Evolutionary conservation across 2,888 invertebrate genomes (phyloP), one percentile per base, ranked within the genome.

Genomic region (Lacanobia wlatinum): DNA sequence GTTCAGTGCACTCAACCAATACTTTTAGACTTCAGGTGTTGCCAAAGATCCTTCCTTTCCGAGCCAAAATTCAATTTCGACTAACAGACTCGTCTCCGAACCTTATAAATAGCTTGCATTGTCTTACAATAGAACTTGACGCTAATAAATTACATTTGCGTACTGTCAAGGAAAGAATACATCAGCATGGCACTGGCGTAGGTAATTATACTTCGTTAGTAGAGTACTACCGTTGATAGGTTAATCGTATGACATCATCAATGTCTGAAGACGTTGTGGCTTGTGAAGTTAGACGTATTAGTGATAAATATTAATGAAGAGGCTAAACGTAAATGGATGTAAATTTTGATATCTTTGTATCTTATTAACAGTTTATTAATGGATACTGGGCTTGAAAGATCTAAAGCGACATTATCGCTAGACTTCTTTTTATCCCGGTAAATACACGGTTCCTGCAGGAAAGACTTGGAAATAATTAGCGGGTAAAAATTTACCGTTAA

Each of bases 191-290:
- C 71, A 58, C 60, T 21, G 67, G 55, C 66, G 60, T 73, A 50
- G 62, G 56, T 50, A 82, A 85, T 86, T 77, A 76, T 79, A 79
- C 63, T 82, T 76, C 52, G 66, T 80, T 83, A 85, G 67, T 65
- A 78, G 62, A 69, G 72, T 73, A 62, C 58, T 58, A 67, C 60
- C 23, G 71, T 58, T 69, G 74, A 72, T 64, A 53, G 60, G n/a
- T 38, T 68, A 77, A 78, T 76, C 70, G 61, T 66, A 55, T 87
- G 88, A 87, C 84, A 84, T 87, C 84, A 85, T 72, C 70, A 58
- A 61, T 70, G 55, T 48, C 16, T 46, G 53, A 78, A 62, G 58
- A 58, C 12, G 10, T 34, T 34, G 34, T 21, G 18, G 40, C n/a
- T 58, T 58, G 56, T 6, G 43, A 58, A 58, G 56, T 53, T n/a